Conservation (phyloP, 2,888 invertebrate species). For the Sesia bembeciformis region DNA sequence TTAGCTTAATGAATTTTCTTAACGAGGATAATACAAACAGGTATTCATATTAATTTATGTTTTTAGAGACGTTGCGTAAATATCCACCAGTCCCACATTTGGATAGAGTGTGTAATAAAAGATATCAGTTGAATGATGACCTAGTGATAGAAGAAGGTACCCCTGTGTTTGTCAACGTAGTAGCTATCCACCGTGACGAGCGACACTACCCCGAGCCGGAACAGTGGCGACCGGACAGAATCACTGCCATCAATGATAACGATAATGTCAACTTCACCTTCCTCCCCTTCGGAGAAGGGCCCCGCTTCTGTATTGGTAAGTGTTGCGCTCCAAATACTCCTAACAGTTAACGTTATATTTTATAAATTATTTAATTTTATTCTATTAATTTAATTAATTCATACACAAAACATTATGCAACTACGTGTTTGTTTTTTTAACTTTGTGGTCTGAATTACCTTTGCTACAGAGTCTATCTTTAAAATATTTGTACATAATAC, state of each 20-base stretch:
- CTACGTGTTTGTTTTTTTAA: too few relatives aligned
- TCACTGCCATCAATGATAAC: slow-evolving; percentile 23
- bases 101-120: slow-evolving; percentile 36
- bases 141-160: slow-evolving; percentile 35
- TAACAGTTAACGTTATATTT: too few relatives aligned
- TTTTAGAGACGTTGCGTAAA: slow-evolving; percentile 46
- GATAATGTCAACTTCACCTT: slow-evolving; percentile 41
- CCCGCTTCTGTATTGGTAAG: slow-evolving; percentile 34
- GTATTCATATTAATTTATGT: background rate
- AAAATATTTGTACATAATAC: too few relatives aligned
- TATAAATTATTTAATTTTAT: too few relatives aligned
- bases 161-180: slow-evolving; percentile 42
- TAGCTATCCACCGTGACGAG: slow-evolving; percentile 40
- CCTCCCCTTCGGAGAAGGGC: slow-evolving; percentile 53
- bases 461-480: too few relatives aligned
- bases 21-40: too few relatives aligned
- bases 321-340: background rate
- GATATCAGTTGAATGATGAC: slow-evolving; percentile 33
- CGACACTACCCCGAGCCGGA: slow-evolving; percentile 37
- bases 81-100: slow-evolving; percentile 36
- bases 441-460: too few relatives aligned
- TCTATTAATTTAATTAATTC: too few relatives aligned
- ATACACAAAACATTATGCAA: too few relatives aligned
- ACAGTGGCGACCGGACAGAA: slow-evolving; percentile 44
- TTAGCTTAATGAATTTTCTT: background rate